phyloP scores from a whole-genome alignment of 2,113 vertebrate genomes.

The Oryzias javanicus region DNA sequence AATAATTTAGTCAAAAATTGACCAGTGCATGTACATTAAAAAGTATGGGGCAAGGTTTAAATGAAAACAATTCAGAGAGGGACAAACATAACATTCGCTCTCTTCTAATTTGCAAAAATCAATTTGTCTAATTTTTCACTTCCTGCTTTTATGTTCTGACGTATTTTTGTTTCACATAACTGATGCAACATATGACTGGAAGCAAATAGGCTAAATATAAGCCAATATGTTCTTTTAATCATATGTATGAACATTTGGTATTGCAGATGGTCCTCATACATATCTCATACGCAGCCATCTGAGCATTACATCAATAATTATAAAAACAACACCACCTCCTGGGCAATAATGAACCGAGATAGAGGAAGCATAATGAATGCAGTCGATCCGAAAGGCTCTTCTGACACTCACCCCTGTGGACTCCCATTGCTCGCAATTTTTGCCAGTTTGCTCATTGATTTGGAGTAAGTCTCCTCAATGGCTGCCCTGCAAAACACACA shows the following conservation, averaged over 20 bases:
- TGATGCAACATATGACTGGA: not conserved
- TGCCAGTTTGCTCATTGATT: conserved; percentile 93
- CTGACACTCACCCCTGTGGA: conserved; percentile 82
- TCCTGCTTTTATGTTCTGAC: no score
- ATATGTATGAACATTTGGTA: conserved; percentile 45
- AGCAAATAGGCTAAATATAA: not conserved
- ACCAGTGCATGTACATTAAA: no score
- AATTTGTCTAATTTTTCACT: not conserved
- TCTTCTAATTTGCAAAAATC: not conserved
- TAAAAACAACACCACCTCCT: conserved; percentile 9
- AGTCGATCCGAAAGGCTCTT: no score
- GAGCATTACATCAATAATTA: conserved; percentile 22
- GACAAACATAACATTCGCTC: no score
- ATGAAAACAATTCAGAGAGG: no score
- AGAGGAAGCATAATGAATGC: no score
- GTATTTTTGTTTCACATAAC: not conserved
- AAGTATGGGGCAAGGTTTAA: no score
- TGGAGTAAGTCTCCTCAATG: conserved; percentile 92
- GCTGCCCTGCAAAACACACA: conserved; percentile 77
- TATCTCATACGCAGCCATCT: conserved; percentile 48
- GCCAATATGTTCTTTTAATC: not conserved
- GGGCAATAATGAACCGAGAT: no score
- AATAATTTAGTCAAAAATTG: no score
- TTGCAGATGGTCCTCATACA: conserved; percentile 56
- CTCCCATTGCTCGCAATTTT: conserved; percentile 91